These are phyloP conservation scores for Microplitis manilae DNA, from an alignment of 2,888 invertebrate species.

Conservation along the genomic window DNA sequence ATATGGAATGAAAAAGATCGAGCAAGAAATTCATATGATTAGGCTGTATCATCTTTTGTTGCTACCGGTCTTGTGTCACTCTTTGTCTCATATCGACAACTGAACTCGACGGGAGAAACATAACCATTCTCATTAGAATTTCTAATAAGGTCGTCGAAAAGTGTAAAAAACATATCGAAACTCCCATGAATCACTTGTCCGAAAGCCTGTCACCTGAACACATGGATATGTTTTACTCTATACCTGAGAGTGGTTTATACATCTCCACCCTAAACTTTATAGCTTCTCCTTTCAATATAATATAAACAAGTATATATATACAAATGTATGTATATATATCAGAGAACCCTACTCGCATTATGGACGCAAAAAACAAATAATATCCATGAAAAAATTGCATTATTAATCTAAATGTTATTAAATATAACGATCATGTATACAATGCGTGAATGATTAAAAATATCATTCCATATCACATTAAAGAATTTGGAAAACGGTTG, in stretches of 20 bases:
- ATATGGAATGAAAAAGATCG: conserved; percentile 36
- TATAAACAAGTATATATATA: neutral
- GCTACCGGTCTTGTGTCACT: conserved; percentile 57
- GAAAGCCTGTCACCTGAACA: conserved; percentile 65
- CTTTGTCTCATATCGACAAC: conserved; percentile 53
- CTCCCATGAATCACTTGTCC: conserved; percentile 69
- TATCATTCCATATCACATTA: too few relatives aligned
- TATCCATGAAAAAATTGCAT: neutral
- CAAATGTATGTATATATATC: conserved; percentile 13
- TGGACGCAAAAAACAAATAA: neutral
- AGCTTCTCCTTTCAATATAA: conserved; percentile 26
- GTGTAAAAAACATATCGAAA: conserved; percentile 68
- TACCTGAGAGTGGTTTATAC: conserved; percentile 52
- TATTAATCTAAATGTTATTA: neutral
- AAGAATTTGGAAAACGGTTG: too few relatives aligned
- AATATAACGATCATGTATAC: neutral
- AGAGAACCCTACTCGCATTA: neutral
- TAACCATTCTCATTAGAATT: conserved; percentile 64
- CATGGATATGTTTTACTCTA: conserved; percentile 64
- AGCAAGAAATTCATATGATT: conserved; percentile 49
- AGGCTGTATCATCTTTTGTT: conserved; percentile 43
- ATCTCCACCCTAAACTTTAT: conserved; percentile 38
- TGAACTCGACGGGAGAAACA: conserved; percentile 31
- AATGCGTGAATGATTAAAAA: too few relatives aligned
- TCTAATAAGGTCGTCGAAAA: conserved; percentile 69